Base-by-base conservation (phyloP, 2,888 invertebrate species). In the Heliconius aoede region DNA sequence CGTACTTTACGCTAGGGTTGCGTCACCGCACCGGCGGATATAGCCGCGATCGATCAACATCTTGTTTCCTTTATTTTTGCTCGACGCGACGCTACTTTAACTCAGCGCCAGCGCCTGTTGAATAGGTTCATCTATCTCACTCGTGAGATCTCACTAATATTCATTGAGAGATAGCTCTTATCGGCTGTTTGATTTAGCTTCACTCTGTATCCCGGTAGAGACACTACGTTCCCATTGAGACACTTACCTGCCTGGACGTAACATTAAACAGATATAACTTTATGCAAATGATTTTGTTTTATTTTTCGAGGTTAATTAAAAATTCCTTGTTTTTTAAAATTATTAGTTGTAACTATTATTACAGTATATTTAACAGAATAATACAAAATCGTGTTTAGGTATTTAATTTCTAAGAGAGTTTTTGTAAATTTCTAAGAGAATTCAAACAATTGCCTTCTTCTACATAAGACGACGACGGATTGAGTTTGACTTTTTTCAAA, bases 1-100 rank as follows among this genome's bases (percentile, higher is more conserved):
- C 55, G n/a, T 4, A 55, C n/a, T 55, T 3, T 55, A 51, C 21
- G 60, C 51, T n/a, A 32, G 51, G 76, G 85, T 90, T 89, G 86
- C 90, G 88, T 90, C 89, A 89, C 81, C 86, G 83, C 84, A 84
- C 85, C 83, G 86, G 87, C 89, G 86, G 89, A 89, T 90, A 90
- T 89, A 89, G 89, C 85, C 80, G 82, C 88, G 87, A 90, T 91
- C 89, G 89, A 90, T 90, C 89, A 86, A 82, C 82, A 83, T 82
- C 78, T 78, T 72, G 67, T 79, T 85, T 88, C 86, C 87, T 89
- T 90, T 88, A n/a, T 88, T 90, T 90, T 87, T 85, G 86, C 81
- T 80, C 74, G 72, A 26, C 72, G 60, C 77, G 71, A 40, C 26
- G 72, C 77, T 68, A 74, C 74, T 81, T 78, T 67, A 73, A 71